These are phyloP conservation scores for Brachyhypopomus gauderio DNA, from an alignment of 2,113 vertebrate species.

Conservation along the genomic window DNA sequence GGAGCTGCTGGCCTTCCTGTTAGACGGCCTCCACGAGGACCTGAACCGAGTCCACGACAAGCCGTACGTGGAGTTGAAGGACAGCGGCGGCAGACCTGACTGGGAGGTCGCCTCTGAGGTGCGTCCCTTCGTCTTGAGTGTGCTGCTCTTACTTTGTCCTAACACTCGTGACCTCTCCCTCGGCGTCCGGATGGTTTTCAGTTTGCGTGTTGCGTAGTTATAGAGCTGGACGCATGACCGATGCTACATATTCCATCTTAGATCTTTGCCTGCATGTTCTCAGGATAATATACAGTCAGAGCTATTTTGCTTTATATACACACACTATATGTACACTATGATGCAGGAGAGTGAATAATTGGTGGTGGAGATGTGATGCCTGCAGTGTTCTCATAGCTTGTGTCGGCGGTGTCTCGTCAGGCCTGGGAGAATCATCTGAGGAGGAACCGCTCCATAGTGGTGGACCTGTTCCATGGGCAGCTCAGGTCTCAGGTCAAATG, in stretches of 20 bases:
- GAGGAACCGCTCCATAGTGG: conserved; percentile 87
- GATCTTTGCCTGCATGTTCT: not conserved
- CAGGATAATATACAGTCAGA: not conserved
- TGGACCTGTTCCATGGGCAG: conserved; percentile 88
- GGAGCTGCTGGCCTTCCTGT: conserved; percentile 85
- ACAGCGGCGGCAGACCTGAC: conserved; percentile 86
- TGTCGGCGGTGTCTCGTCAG: conserved; percentile 60
- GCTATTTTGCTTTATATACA: no score
- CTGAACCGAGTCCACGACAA: conserved; percentile 87
- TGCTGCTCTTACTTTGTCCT: no score
- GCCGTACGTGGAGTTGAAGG: conserved; percentile 86
- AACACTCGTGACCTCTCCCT: not conserved
- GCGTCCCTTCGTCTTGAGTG: conserved; percentile 24
- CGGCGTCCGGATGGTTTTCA: not conserved
- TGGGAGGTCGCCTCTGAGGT: conserved; percentile 91
- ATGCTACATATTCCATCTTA: not conserved
- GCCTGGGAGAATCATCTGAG: conserved; percentile 89
- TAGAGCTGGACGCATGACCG: not conserved
- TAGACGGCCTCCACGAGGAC: conserved; percentile 89
- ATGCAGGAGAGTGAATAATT: no score
- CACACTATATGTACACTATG: no score
- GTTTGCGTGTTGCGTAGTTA: not conserved
- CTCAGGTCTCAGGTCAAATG: conserved; percentile 88
- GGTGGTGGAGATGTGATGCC: not conserved
- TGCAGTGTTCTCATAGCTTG: not conserved